Base-by-base conservation (phyloP, 2,888 invertebrate genomes). In the Megaustenia siamemsis region DNA sequence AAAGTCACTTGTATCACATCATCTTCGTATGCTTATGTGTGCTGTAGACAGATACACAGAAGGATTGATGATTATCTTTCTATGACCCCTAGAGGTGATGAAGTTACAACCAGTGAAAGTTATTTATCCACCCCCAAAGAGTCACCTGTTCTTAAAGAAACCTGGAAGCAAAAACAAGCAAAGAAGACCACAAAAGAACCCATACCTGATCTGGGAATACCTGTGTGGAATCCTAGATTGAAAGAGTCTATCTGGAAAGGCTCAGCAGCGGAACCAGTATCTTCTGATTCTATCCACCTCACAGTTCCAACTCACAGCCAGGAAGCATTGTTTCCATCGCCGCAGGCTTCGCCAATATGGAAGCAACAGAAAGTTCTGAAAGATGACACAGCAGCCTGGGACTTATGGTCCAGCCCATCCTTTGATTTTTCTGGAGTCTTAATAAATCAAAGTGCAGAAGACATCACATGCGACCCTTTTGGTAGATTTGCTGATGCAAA, bases 1-100 rank as follows among this genome's bases (percentile, higher is more conserved):
- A 53, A 85, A 85, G 68, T 79, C 81, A 28, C 81, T 85, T 40
- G 85, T 85, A 6, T 85, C 85, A 18, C 85, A 85, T 56, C 85
- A 85, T 66, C 69, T 85, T 6, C 75, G 85, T 35, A 85, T 85
- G 85, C 77, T 85, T 1, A 85, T 85, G 85, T 85, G 85, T 81
- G 85, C 85, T 3, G 69, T 85, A 35, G 85, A 85, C 76, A 69
- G 78, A 12, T 83, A 83, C 35, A 83, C 83, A 68, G 83, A 78
- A 56, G 78, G 12, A 43, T 83, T 32, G 83, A 83, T n/a, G 83
- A 83, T 40, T 68, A 68, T 18, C 18, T 80, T 24, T 32, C 35
- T 1, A 35, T 66, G 24, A 10, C 66, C 35, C 18, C 80, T 60
- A 24, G 73, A 15, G 12, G 12, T 18, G 82, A 82, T 60, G 82